phyloP scores from a whole-genome alignment of 2,113 vertebrate species.

The Polypterus bichir region DNA sequence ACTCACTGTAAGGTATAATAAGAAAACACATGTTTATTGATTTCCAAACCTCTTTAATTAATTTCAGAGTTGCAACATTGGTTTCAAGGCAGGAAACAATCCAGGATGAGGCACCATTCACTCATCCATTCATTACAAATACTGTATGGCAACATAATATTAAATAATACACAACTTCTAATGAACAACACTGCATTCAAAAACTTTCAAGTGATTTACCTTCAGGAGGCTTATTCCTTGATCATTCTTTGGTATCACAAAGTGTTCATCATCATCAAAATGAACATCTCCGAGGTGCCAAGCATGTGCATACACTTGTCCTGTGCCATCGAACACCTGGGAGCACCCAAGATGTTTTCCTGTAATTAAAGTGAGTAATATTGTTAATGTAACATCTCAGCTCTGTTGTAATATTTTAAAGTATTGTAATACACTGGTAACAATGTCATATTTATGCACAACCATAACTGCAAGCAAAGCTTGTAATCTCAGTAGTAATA shows the following conservation, averaged over 20 bases:
- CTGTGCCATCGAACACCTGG: conserved; percentile 21
- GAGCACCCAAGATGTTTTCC: conserved; percentile 19
- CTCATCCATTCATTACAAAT: too few species aligned
- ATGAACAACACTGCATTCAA: too few species aligned
- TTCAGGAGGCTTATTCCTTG: conserved; percentile 21
- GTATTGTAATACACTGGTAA: background rate
- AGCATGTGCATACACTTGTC: conserved; percentile 23
- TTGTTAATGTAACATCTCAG: background rate
- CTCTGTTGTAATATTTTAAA: background rate
- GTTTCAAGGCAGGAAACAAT: too few species aligned
- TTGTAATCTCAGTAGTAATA: background rate
- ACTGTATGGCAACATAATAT: too few species aligned
- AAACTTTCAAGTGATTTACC: conserved; percentile 4
- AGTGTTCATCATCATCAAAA: conserved; percentile 25
- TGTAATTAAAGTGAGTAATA: background rate
- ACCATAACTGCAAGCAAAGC: too few species aligned
- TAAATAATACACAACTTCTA: too few species aligned
- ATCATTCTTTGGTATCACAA: conserved; percentile 16
- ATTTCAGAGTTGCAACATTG: too few species aligned
- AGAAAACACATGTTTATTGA: too few species aligned
- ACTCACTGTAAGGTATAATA: too few species aligned
- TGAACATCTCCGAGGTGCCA: conserved; percentile 24
- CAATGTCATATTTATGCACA: background rate
- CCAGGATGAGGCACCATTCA: too few species aligned
- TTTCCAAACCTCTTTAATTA: too few species aligned